Evolutionary conservation across 2,797 vertebrate genomes (phyloP), one percentile per base, ranked within the genome.

Genomic region (Argentina silus): DNA sequence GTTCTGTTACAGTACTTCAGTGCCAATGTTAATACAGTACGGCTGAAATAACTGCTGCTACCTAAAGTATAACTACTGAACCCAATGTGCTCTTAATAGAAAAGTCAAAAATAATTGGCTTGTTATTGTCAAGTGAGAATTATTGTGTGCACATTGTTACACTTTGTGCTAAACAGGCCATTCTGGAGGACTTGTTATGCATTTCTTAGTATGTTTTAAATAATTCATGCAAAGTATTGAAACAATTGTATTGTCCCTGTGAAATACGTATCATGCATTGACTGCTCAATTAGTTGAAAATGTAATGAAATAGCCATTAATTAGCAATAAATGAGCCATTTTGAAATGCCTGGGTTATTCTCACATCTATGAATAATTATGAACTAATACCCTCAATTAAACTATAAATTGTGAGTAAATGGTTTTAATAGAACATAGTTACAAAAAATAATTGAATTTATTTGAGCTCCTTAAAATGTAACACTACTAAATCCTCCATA

Each of bases 381-480:
- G 69, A 79, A 67, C 70, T 48, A 79, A 81, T 81, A 79, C 27
- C 67, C 53, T 71, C 74, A 76, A 87, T 77, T 42, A 77, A 69
- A 75, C 79, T 77, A 69, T 78, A 74, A 77, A 84, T 83, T 74
- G 84, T 80, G 62, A 79, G 76, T 71, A 70, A 72, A 83, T 75
- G 79, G 50, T 70, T 47, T 14, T 21, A 59, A 43, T 74, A n/a
- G 0, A 67, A 80, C 53, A 55, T 53, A 67, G 64, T 70, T 61
- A 1, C 7, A 0, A 86, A 78, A 80, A 56, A 80, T 21, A 70
- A 51, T 53, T 65, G 51, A 55, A 78, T 78, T 65, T 64, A 70
- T 81, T 74, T 67, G 70, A 78, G 76, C 73, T 79, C 67, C 71
- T 47, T 75, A 85, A 36, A 87, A 88, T 83, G 79, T 84, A 88